Percentiles rank a stretch among this genome's conserved stretches.
phyloP scores from a whole-genome alignment of 2,888 invertebrate genomes.

The Caenorhabditis panamensis region DNA sequence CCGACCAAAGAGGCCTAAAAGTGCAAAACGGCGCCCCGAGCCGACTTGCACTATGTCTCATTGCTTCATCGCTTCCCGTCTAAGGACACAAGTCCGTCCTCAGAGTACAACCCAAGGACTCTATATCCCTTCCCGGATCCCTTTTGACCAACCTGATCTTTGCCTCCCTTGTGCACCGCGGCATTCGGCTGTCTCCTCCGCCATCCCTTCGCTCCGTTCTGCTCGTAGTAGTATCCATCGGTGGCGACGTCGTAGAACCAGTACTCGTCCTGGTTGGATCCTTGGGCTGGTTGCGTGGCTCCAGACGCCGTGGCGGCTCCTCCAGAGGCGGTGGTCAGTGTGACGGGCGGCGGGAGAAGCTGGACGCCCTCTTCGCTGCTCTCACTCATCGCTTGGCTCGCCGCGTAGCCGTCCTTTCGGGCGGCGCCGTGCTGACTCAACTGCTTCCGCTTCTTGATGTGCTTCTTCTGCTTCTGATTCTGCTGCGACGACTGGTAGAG shows the following conservation, averaged over 20 bases:
- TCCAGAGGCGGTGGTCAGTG: conserved; percentile 6
- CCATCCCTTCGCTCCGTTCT: conserved; percentile 78
- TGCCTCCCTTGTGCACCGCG: conserved; percentile 58
- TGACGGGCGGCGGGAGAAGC: not conserved
- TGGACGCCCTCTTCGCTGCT: conserved; percentile 45
- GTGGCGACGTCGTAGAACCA: conserved; percentile 78
- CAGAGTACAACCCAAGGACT: conserved; percentile 47
- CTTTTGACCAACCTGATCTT: conserved; percentile 61
- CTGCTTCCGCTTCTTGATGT: conserved; percentile 42
- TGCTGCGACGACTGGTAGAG: not conserved
- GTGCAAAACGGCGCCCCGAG: not conserved
- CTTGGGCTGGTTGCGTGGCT: not conserved
- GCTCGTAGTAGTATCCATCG: conserved; percentile 81
- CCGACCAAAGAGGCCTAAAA: conserved; percentile 16
- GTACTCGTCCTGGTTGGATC: too few relatives aligned
- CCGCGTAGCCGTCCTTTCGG: conserved; percentile 42
- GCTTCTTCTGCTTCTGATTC: conserved; percentile 39
- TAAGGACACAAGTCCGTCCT: conserved; percentile 17
- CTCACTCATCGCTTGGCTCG: conserved; percentile 53
- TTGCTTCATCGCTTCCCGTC: not conserved
- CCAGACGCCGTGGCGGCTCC: not conserved
- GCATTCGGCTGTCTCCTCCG: conserved; percentile 69
- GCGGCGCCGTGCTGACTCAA: conserved; percentile 33
- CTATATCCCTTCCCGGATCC: not conserved
- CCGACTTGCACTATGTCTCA: not conserved